These are phyloP conservation scores for Pegea sp. DNA, from an alignment of 23 tunicate genomes.

Conservation along the genomic window DNA sequence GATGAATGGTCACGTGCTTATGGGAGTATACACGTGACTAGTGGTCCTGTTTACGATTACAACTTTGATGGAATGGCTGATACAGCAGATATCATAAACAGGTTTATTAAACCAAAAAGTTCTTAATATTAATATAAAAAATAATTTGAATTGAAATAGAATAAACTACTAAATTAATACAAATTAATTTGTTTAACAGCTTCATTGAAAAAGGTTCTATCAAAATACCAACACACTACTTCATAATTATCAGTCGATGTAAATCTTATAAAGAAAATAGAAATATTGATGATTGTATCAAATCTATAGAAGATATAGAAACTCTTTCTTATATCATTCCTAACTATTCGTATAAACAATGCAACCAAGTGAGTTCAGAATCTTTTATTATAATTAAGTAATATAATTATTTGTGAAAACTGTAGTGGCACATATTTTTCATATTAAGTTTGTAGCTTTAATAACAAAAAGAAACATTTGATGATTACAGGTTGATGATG, in stretches of 20 bases:
- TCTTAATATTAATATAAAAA: no score
- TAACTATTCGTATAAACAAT: slow-evolving; percentile 21
- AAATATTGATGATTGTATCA: slow-evolving; percentile 7
- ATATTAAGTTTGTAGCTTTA: no score
- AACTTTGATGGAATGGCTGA: slow-evolving; percentile 55
- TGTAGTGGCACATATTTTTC: no score
- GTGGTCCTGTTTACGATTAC: slow-evolving; percentile 66
- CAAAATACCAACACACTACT: slow-evolving; percentile 36
- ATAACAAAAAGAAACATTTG: not conserved
- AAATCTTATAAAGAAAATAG: not conserved
- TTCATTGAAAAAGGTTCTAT: no score
- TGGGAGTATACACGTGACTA: slow-evolving; percentile 36
- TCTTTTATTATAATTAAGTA: no score
- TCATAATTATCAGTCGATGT: slow-evolving; percentile 14
- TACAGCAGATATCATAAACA: no score
- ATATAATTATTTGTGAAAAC: no score
- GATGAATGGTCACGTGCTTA: slow-evolving; percentile 38
- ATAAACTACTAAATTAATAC: no score
- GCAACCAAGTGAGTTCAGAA: no score
- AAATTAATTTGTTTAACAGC: no score
- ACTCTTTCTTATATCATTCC: slow-evolving; percentile 55
- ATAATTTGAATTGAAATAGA: no score
- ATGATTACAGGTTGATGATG: not conserved
- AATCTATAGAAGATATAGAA: slow-evolving; percentile 11
- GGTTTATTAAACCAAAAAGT: no score